These are phyloP conservation scores for Rattus norvegicus DNA, from an alignment of 2,113 vertebrate genomes.

Conservation along the genomic window GRCr8 NC_086029.1:59292001-59292500, in stretches of 20 bases:
- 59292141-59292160: slow-evolving; percentile 73
- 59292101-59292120: slow-evolving; percentile 40
- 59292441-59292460: slow-evolving; percentile 66
- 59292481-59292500: slow-evolving; percentile 58
- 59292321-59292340: slow-evolving; percentile 80
- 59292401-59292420: slow-evolving; percentile 72
- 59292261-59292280: slow-evolving; percentile 84
- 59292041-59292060: slow-evolving; percentile 17
- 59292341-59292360: slow-evolving; percentile 76
- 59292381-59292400: slow-evolving; percentile 65
- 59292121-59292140: slow-evolving; percentile 55
- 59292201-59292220: slow-evolving; percentile 83
- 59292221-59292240: slow-evolving; percentile 83
- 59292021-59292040: slow-evolving; percentile 18
- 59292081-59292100: background rate
- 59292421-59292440: slow-evolving; percentile 67
- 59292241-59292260: slow-evolving; percentile 85
- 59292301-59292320: slow-evolving; percentile 75
- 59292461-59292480: slow-evolving; percentile 68
- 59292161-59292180: slow-evolving; percentile 79
- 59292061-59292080: slow-evolving; percentile 30
- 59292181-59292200: slow-evolving; percentile 81
- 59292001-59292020: background rate
- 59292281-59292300: slow-evolving; percentile 81
- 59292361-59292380: slow-evolving; percentile 74